Evolutionary conservation across 2,888 invertebrate species (phyloP), one percentile per base, ranked within the genome.

Genomic region (Cryptocephalus primarius): DNA sequence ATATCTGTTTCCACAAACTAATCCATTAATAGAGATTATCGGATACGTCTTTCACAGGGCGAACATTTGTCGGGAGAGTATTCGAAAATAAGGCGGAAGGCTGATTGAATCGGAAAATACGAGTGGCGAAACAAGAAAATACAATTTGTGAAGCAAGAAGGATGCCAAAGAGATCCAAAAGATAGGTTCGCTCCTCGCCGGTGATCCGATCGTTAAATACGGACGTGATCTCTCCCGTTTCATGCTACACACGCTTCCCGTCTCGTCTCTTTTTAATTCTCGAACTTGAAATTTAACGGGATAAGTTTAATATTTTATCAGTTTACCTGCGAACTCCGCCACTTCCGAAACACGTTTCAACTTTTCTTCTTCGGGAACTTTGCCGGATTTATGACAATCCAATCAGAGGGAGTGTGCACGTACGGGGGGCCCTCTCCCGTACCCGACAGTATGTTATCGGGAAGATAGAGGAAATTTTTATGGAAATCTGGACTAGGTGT

Each of bases 61-160:
- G 22, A 22, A 22, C 22, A 22, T 22, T 22, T 22, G 22, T 22
- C 22, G 22, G 22, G 22, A 22, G 22, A 22, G 22, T 22, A 22
- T 22, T 22, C 22, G 22, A 22, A 22, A 22, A 22, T 22, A 22
- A 22, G 22, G 22, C 22, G 22, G 22, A 49, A 48, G 56, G 55
- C 56, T 62, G 63, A 65, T 65, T 64, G 64, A 64, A 65, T 65
- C 64, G 61, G 63, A 58, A 65, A 61, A 60, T 60, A 56, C 57
- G 56, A 56, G 55, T 52, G 61, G 56, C 64, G 63, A 66, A 65
- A 67, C 66, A 66, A 67, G 67, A 66, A 66, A 68, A 67, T 63
- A 66, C 67, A 68, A 67, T 68, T 68, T 68, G 66, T 68, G 61
- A 64, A 67, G 66, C 67, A 65, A 63, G 63, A 55, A 59, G 47